Conservation (phyloP, 2,113 vertebrate species). For the Malurus cyaneus region DNA sequence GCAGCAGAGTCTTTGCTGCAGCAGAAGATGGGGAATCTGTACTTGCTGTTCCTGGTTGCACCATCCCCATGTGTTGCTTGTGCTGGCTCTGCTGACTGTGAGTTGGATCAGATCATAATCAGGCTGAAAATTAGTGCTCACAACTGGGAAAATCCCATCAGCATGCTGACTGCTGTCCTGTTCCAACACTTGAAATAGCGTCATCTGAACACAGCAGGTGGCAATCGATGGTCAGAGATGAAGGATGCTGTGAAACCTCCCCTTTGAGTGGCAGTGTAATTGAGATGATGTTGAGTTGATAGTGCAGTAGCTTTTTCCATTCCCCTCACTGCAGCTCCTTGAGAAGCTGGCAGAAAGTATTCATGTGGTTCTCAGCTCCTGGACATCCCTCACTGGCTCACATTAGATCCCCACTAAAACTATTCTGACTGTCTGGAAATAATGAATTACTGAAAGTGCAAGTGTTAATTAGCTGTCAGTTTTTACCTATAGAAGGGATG, state of each 20-base stretch:
- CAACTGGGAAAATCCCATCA: neutral
- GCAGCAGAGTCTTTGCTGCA: neutral
- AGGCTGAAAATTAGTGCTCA: neutral
- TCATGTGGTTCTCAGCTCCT: neutral
- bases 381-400: neutral
- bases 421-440: neutral
- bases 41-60: neutral
- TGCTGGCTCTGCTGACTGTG: neutral
- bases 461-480: neutral
- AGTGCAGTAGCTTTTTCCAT: neutral
- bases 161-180: neutral
- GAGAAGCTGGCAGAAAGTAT: neutral
- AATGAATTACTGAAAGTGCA: neutral
- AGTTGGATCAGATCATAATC: neutral
- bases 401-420: neutral
- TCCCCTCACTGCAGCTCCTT: neutral
- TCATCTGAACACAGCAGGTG: neutral
- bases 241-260: neutral
- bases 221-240: neutral
- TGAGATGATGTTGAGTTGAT: neutral
- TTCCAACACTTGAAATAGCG: neutral
- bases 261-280: neutral
- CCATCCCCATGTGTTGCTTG: fast-evolving
- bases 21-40: neutral
- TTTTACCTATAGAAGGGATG: neutral